phyloP scores from a whole-genome alignment of 2,113 vertebrate genomes.

The Candoia aspera region DNA sequence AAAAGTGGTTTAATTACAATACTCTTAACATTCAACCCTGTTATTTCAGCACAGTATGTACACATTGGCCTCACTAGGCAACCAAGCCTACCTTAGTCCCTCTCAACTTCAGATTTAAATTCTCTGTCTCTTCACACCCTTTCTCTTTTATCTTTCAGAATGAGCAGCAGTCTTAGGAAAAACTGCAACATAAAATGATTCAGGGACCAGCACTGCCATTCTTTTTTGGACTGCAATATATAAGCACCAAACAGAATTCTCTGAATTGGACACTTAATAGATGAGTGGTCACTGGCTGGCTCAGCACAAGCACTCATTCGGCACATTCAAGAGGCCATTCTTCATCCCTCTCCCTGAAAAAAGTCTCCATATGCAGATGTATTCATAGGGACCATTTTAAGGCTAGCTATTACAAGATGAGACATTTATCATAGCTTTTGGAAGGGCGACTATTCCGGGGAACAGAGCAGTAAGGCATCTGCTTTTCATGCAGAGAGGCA shows the following conservation, averaged over 20 bases:
- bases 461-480: not conserved
- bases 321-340: not conserved
- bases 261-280: not conserved
- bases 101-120: no score
- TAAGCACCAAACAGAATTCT: not conserved
- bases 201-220: not conserved
- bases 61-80: no score
- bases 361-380: not conserved
- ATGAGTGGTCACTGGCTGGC: no score
- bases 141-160: not conserved
- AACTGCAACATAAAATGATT: not conserved
- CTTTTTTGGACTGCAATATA: not conserved
- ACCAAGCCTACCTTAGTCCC: no score
- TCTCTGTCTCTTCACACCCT: no score
- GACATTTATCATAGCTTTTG: not conserved
- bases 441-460: not conserved
- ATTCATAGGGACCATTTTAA: not conserved
- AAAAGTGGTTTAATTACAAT: not conserved
- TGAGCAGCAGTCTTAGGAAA: not conserved
- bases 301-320: not conserved
- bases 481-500: not conserved
- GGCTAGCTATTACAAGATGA: slow-evolving; percentile 4
- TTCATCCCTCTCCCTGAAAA: not conserved
- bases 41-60: no score
- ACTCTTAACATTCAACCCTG: not conserved